Conservation (phyloP, 2,888 invertebrate genomes). For the Tubulanus polymorphus region DNA sequence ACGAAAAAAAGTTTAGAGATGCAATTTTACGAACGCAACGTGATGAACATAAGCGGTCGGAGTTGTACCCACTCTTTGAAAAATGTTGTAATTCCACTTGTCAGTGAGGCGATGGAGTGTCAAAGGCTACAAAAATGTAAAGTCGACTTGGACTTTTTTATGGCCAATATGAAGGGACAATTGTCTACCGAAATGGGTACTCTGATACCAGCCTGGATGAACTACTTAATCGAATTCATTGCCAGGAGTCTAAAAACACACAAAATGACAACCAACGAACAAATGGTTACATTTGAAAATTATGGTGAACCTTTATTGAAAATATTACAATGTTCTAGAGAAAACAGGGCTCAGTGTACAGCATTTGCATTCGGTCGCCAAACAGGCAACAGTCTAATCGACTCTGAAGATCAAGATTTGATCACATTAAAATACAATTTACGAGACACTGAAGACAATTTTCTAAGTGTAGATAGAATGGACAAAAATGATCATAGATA, state of each 20-base stretch:
- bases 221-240: background rate
- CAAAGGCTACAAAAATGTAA: background rate
- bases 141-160: background rate
- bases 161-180: background rate
- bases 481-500: background rate
- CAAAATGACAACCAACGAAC: background rate
- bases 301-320: background rate
- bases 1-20: background rate
- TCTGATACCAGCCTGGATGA: background rate
- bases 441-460: background rate
- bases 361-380: background rate
- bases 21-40: background rate
- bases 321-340: background rate
- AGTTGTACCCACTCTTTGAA: background rate
- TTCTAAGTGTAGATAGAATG: background rate
- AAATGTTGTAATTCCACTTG: background rate
- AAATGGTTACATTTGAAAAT: background rate
- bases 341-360: background rate
- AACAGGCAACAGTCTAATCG: background rate
- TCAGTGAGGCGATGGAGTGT: background rate
- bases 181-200: background rate
- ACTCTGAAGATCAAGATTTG: background rate
- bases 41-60: background rate
- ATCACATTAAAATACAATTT: background rate
- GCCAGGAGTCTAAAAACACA: background rate